These are phyloP conservation scores for Cryptus armator DNA, from an alignment of 2,888 invertebrate genomes.

Conservation along the genomic window DNA sequence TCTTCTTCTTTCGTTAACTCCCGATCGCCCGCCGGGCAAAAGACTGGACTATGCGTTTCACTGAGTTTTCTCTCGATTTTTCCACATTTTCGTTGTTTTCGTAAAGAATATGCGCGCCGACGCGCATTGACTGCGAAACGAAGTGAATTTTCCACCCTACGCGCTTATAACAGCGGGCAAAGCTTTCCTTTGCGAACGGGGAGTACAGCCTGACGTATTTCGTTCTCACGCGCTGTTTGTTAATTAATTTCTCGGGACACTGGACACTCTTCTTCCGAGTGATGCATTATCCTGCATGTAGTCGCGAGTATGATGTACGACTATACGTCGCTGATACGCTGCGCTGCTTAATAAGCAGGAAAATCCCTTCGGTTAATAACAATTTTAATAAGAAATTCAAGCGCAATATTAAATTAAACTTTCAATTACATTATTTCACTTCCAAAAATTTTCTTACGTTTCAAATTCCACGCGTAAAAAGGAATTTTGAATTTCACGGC, in stretches of 20 bases:
- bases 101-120: not conserved
- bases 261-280: conserved; percentile 54
- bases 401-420: too few species aligned
- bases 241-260: conserved; percentile 65
- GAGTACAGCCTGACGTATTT: not conserved
- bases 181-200: conserved; percentile 6
- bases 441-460: too few species aligned
- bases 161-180: not conserved
- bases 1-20: too few species aligned
- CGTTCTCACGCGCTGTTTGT: conserved; percentile 44
- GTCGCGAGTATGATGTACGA: too few species aligned
- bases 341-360: too few species aligned
- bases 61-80: not conserved
- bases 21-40: not conserved
- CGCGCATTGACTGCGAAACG: not conserved
- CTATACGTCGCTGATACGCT: too few species aligned
- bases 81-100: not conserved
- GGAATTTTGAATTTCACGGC: too few species aligned
- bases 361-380: too few species aligned
- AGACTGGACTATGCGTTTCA: not conserved
- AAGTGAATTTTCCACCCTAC: not conserved
- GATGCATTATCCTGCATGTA: conserved; percentile 55
- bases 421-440: too few species aligned
- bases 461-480: too few species aligned
- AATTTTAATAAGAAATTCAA: too few species aligned